A percentile compares a stretch with the other conserved stretches of the same genome.
These are phyloP conservation scores for Archips crataeganus DNA, from an alignment of 2,888 invertebrate species.

Conservation along the genomic window DNA sequence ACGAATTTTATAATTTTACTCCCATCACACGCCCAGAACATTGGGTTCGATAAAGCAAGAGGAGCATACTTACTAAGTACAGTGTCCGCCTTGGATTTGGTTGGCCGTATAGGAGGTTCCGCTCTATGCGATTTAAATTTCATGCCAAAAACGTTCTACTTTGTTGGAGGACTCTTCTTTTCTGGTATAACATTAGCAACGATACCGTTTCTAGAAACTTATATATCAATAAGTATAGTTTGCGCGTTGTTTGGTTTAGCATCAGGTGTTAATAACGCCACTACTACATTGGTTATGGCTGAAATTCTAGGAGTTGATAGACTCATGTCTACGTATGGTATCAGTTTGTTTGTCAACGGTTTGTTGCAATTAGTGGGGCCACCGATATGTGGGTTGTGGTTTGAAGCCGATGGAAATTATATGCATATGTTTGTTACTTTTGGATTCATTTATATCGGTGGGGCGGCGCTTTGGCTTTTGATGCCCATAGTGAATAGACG, in stretches of 20 bases:
- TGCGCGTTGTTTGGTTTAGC: slow-evolving; percentile 93
- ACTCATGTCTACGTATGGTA: slow-evolving; percentile 93
- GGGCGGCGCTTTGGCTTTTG: slow-evolving; percentile 91
- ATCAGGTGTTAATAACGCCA: slow-evolving; percentile 93
- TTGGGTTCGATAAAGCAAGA: slow-evolving; percentile 89
- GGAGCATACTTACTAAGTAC: slow-evolving; percentile 92
- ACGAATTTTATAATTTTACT: slow-evolving; percentile 95
- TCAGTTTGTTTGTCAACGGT: slow-evolving; percentile 94
- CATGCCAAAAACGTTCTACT: slow-evolving; percentile 93
- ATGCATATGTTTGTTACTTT: slow-evolving; percentile 90
- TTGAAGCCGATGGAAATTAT: slow-evolving; percentile 87
- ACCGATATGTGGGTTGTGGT: slow-evolving; percentile 91
- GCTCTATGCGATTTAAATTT: slow-evolving; percentile 92
- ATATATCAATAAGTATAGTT: slow-evolving; percentile 87
- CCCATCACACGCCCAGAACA: slow-evolving; percentile 90
- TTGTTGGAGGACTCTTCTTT: slow-evolving; percentile 91
- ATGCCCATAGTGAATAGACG: slow-evolving; percentile 89
- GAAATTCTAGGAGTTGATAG: slow-evolving; percentile 94
- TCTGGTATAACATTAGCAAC: slow-evolving; percentile 91
- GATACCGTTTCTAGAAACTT: slow-evolving; percentile 89
- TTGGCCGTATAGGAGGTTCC: slow-evolving; percentile 94
- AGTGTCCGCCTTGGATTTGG: slow-evolving; percentile 92
- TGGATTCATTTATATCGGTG: slow-evolving; percentile 90
- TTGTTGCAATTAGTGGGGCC: slow-evolving; percentile 92
- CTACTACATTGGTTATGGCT: slow-evolving; percentile 95